These are phyloP conservation scores for Odontophorus gujanensis DNA, from an alignment of 2,113 vertebrate species.

Conservation along the genomic window DNA sequence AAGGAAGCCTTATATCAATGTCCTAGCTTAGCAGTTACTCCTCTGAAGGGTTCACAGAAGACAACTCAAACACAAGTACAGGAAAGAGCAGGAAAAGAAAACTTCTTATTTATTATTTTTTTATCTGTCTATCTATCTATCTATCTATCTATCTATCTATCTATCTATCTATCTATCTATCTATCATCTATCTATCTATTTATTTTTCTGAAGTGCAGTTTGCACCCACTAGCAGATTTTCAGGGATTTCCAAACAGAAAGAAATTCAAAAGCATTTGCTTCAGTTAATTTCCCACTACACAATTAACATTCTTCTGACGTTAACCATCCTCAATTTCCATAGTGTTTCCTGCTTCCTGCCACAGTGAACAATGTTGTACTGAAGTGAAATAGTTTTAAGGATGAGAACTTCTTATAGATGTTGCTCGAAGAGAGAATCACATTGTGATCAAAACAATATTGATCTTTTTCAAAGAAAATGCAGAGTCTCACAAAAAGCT, in stretches of 20 bases:
- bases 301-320: slow-evolving; percentile 14
- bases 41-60: background rate
- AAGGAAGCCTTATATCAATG: background rate
- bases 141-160: too few relatives aligned
- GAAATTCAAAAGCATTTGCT: background rate
- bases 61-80: background rate
- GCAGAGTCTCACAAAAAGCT: background rate
- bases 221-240: background rate
- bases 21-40: background rate
- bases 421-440: background rate
- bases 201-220: background rate
- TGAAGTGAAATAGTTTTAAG: background rate
- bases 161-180: too few relatives aligned
- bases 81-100: background rate
- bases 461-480: background rate
- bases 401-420: background rate
- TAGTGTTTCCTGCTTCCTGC: background rate
- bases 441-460: background rate
- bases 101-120: background rate
- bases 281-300: background rate
- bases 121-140: too few relatives aligned
- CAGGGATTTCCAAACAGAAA: background rate
- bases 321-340: background rate
- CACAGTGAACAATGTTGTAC: background rate
- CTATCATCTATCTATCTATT: too few relatives aligned